phyloP scores from a whole-genome alignment of 1,140 invertebrate species.

The Wasmannia auropunctata region DNA sequence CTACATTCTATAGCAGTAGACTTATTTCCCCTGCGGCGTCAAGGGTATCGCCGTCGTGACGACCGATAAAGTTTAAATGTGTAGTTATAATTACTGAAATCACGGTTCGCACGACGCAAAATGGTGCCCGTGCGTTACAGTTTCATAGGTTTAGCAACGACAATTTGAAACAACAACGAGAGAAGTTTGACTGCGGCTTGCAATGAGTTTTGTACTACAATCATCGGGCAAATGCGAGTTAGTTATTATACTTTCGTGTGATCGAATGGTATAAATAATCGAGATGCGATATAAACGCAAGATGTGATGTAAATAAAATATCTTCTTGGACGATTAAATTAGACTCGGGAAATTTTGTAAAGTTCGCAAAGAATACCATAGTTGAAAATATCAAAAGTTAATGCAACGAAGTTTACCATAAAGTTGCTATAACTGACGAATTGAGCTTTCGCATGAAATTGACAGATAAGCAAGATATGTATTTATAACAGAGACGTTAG shows the following conservation, averaged over 20 bases:
- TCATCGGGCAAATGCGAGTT: not conserved
- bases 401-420: not conserved
- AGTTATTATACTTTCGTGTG: not conserved
- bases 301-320: not conserved
- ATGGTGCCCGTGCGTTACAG: constrained; percentile 20
- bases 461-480: not conserved
- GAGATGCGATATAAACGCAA: not conserved
- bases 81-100: constrained; percentile 40
- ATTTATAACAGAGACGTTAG: not conserved
- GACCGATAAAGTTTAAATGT: constrained; percentile 14
- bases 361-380: not conserved
- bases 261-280: not conserved
- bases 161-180: not conserved
- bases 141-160: constrained; percentile 33
- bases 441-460: not conserved
- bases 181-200: constrained; percentile 13
- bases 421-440: not conserved
- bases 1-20: not conserved
- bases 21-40: constrained; percentile 16
- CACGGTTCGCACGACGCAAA: constrained; percentile 21
- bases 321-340: not conserved
- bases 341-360: not conserved
- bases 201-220: constrained; percentile 25
- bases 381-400: not conserved
- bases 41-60: not conserved